Conservation (phyloP, 2,113 vertebrate genomes). For the Dasyprocta punctata region DNA sequence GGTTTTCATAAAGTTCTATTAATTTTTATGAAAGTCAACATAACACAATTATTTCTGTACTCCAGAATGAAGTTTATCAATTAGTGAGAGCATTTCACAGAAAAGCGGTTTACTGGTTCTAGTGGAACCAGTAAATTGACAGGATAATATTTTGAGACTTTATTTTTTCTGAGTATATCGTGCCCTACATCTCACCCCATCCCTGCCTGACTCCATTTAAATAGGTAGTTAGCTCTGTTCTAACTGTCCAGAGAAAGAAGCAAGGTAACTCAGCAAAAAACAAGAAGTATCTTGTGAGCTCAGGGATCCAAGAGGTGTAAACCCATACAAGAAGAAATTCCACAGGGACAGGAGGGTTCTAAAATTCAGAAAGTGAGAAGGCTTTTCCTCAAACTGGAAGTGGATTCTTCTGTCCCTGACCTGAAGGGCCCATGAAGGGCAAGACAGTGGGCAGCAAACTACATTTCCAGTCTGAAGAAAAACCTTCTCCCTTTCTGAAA, state of each 20-base stretch:
- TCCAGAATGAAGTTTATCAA: slow-evolving; percentile 19
- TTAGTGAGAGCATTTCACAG: neutral
- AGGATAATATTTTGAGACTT: neutral
- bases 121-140: neutral
- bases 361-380: slow-evolving; percentile 18
- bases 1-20: neutral
- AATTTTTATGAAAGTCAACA: neutral
- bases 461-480: neutral
- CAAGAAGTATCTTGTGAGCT: neutral
- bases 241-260: neutral
- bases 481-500: neutral
- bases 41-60: slow-evolving; percentile 22
- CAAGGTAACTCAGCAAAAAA: neutral
- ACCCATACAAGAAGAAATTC: neutral
- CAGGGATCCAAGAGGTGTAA: neutral
- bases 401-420: neutral
- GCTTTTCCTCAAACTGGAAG: neutral
- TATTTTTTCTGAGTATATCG: neutral
- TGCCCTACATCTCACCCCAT: neutral
- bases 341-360: neutral
- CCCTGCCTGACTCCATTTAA: neutral
- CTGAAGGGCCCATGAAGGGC: neutral
- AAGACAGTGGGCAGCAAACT: neutral
- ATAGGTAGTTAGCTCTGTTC: neutral
- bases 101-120: neutral